Base-by-base conservation (phyloP, 2,888 invertebrate species). In the Xestia xanthographa region DNA sequence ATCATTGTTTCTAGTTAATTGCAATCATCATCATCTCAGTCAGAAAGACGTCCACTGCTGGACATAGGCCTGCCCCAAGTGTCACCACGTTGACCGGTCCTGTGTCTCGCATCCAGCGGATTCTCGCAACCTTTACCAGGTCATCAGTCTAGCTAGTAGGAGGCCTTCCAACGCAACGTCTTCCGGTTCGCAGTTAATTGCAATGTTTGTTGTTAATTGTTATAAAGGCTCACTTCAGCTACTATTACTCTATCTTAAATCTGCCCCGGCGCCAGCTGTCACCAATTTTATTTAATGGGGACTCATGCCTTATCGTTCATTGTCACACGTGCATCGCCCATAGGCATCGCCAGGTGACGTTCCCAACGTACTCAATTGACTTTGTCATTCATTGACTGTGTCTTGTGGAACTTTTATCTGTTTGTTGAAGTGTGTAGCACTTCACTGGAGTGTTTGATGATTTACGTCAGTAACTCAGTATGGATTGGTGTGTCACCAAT, bases 361-460 rank as follows among this genome's bases (percentile, higher is more conserved):
- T 41, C 34, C 17, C 26, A 12, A 26, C 5, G 26, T 60, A 43
- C 43, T 62, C n/a, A 0, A 34, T 2, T 17, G 26, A 38, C 29
- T 38, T 34, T 48, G 11, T 41, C 34, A 75, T 66, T 77, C 34
- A 77, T 77, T 63, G 29, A 53, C 6, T 11, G 12, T 26, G 34
- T 41, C 29, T 41, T n/a, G n/a, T n/a, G 34, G 26, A n/a, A 29
- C 4, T 38, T 14, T 62, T 74, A 74, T 74, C 53, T 38, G 22
- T 4, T 12, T 26, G 5, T 26, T 63, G n/a, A 29, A 62, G 60
- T 41, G 17, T n/a, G 41, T 50, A 38, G 53, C 43, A 53, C 74
- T 75, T 73, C 43, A 63, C 12, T 73, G 2, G 22, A 75, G 63
- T 63, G 34, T 75, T 38, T 17, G 8, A 43, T 62, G 22, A 53